Conservation (phyloP, 2,797 vertebrate species). For the Smutsia gigantea region DNA sequence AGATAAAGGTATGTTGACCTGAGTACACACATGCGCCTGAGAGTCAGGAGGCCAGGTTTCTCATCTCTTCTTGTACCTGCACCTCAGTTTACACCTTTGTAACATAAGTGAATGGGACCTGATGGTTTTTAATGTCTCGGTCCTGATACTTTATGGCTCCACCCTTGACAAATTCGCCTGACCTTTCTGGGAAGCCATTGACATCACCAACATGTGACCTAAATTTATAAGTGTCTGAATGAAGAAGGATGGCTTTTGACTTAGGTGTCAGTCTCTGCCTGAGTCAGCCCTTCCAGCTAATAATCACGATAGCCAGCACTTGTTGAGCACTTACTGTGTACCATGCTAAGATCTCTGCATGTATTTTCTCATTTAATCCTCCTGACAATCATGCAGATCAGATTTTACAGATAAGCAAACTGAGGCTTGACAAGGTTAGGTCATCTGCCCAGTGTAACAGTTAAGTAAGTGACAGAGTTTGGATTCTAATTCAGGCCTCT, state of each 20-base stretch:
- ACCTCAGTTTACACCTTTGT: neutral
- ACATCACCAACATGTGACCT: neutral
- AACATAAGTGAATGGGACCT: neutral
- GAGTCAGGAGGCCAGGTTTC: neutral
- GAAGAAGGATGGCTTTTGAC: neutral
- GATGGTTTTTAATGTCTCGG: neutral
- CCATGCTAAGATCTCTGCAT: neutral
- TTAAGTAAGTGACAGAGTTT: neutral
- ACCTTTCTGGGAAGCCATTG: neutral
- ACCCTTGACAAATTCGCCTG: neutral
- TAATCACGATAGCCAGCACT: neutral
- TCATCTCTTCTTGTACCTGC: neutral
- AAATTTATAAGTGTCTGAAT: conserved; percentile 25
- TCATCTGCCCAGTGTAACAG: neutral
- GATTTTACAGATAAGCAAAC: neutral
- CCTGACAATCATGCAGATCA: neutral
- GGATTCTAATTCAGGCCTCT: neutral
- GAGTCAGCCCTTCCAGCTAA: neutral
- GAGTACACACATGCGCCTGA: neutral
- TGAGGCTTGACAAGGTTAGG: neutral
- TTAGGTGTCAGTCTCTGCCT: neutral
- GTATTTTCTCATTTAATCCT: neutral
- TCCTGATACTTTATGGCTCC: neutral
- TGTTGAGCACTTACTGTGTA: neutral
- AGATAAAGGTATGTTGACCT: neutral